Base-by-base conservation (phyloP, 2,888 invertebrate species). In the Melieria omissa region DNA sequence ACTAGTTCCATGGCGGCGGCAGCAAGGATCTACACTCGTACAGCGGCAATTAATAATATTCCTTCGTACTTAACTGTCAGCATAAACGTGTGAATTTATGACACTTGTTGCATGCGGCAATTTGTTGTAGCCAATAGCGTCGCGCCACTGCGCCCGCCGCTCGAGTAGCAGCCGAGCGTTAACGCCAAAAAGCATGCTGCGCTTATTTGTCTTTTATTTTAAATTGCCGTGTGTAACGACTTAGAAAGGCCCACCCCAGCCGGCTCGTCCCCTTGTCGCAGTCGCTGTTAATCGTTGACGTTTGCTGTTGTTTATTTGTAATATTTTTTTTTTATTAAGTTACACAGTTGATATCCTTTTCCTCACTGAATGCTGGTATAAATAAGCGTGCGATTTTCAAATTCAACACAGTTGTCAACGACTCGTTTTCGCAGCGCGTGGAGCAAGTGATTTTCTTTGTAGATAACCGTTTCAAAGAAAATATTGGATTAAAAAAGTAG, bases 51-150 rank as follows among this genome's bases (percentile, higher is more conserved):
- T 70, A 66, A 70, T 73, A 73, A 70, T 71, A 60, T 52, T 66
- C 60, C 60, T 29, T 5, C 63, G 42, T 46, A 69, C 63, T 61
- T 68, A 60, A 52, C 57, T 66, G 71, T 63, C 68, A 61, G 60
- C 42, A 49, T 52, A 64, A 68, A 54, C 41, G 61, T 45, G 29
- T 10, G 44, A 80, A 82, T 82, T 82, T 82, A 82, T 82, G 81
- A 79, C 82, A 82, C 82, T 82, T 82, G 82, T 82, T 82, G 82
- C 80, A 55, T 70, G 44, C 45, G 65, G 47, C 55, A 68, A 73
- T 68, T 73, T 63, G 55, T 68, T 12, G 73, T 29, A 29, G 29
- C 29, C 29, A 29, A 29, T 29, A 29, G 29, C 29, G 29, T 3
- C 29, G 29, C 29, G 29, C 29, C 29, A 29, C 29, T 29, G 2